phyloP scores from a whole-genome alignment of 2,797 vertebrate species.

The Melanotaenia boesemani region DNA sequence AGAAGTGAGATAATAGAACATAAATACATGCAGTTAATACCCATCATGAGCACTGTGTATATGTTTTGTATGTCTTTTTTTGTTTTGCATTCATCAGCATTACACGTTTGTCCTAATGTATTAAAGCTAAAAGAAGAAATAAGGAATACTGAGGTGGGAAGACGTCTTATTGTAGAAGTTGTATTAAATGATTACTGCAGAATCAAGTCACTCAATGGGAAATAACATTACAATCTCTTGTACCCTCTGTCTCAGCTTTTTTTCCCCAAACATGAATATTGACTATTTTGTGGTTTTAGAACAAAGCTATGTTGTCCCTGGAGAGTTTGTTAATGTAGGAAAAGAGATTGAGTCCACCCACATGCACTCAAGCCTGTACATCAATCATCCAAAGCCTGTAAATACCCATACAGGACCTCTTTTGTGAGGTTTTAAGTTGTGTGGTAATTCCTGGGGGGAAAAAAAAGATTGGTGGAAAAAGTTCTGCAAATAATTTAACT shows the following conservation, averaged over 20 bases:
- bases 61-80: background rate
- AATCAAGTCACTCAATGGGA: conserved; percentile 6
- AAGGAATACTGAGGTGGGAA: background rate
- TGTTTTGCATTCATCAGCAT: background rate
- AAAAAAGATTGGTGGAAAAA: background rate
- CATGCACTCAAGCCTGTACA: conserved; percentile 24
- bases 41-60: background rate
- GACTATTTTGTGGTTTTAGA: conserved; percentile 29
- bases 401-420: conserved; percentile 17
- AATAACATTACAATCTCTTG: background rate
- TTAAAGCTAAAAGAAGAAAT: background rate
- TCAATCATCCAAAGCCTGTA: conserved; percentile 12
- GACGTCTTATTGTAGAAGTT: conserved; percentile 1
- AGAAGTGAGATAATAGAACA: background rate
- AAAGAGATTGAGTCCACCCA: conserved; percentile 15
- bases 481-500: background rate
- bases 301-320: background rate
- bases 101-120: background rate
- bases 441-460: conserved; percentile 7
- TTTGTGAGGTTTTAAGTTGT: conserved; percentile 23
- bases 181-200: background rate
- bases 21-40: background rate
- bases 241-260: conserved; percentile 3
- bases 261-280: conserved; percentile 13
- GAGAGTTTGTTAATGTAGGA: conserved; percentile 15